Percentiles rank a stretch among this genome's conserved stretches.
These are phyloP conservation scores for Mormyrus hasselquistii DNA, from an alignment of 2,797 vertebrate genomes.

Conservation along the genomic window DNA sequence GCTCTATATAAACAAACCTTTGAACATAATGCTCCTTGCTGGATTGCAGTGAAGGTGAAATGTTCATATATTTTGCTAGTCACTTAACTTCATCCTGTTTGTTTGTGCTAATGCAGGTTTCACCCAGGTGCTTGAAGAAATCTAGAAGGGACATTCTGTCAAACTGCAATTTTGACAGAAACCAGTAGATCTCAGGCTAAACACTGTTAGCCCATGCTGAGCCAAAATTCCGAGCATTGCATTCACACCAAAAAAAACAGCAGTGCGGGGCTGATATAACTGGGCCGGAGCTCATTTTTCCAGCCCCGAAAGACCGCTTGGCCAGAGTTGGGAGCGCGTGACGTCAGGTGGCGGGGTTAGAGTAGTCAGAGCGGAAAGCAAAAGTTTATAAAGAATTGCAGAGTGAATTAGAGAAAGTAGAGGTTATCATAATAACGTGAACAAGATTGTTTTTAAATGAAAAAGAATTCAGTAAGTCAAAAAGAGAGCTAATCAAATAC, in stretches of 20 bases:
- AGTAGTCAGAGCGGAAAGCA: background rate
- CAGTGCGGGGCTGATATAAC: background rate
- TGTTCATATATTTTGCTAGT: background rate
- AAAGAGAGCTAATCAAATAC: background rate
- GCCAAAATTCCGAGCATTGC: background rate
- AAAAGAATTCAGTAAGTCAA: background rate
- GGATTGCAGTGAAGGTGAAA: background rate
- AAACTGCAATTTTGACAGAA: background rate
- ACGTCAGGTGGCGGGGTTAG: background rate
- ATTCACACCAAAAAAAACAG: background rate
- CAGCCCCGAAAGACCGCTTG: background rate
- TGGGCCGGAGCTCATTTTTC: background rate
- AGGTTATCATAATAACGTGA: background rate
- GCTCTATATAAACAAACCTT: background rate
- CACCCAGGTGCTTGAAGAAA: background rate
- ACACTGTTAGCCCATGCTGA: background rate
- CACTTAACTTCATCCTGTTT: background rate
- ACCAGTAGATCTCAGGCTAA: background rate
- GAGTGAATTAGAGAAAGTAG: background rate
- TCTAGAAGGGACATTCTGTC: background rate
- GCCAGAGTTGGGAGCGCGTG: background rate
- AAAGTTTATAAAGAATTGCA: background rate
- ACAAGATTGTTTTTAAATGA: background rate
- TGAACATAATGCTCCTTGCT: background rate
- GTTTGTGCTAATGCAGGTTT: background rate